Conservation (phyloP, 2,888 invertebrate genomes). For the Agelastica alni region DNA sequence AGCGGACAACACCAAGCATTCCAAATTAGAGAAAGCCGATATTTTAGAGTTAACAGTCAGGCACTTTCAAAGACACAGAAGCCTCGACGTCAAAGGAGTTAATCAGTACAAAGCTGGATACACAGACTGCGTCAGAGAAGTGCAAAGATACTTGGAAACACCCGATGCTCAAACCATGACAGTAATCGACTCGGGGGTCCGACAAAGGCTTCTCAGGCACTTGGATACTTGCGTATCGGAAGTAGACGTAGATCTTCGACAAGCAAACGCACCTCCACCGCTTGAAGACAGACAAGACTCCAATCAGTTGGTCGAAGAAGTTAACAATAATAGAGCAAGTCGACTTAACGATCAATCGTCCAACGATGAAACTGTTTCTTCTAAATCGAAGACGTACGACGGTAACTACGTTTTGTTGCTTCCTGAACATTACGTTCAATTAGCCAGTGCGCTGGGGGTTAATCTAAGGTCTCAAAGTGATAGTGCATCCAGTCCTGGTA, state of each 20-base stretch:
- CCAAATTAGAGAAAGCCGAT: conserved; percentile 84
- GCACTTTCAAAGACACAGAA: conserved; percentile 76
- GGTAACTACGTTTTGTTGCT: conserved; percentile 66
- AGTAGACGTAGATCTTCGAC: conserved; percentile 60
- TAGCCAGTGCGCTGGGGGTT: conserved; percentile 60
- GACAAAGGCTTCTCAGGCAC: conserved; percentile 64
- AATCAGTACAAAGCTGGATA: conserved; percentile 71
- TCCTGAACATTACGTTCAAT: conserved; percentile 66
- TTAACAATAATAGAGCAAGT: conserved; percentile 45
- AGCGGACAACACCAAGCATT: conserved; percentile 72
- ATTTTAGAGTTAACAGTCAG: conserved; percentile 82
- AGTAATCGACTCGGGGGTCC: conserved; percentile 62
- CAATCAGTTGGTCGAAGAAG: conserved; percentile 51
- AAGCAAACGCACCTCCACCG: conserved; percentile 34
- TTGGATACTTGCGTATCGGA: conserved; percentile 66
- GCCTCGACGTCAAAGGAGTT: conserved; percentile 65
- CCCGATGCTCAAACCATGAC: conserved; percentile 65
- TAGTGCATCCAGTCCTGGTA: conserved; percentile 36
- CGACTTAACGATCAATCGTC: conserved; percentile 15
- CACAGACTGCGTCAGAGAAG: conserved; percentile 69
- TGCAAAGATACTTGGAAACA: conserved; percentile 63
- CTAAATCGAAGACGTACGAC: conserved; percentile 59
- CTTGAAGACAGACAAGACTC: conserved; percentile 52
- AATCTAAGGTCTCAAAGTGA: conserved; percentile 51
- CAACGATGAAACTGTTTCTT: conserved; percentile 11